These are phyloP conservation scores for Ramazzottius varieornatus DNA, from an alignment of 2,888 invertebrate genomes.

Conservation along the genomic window DNA sequence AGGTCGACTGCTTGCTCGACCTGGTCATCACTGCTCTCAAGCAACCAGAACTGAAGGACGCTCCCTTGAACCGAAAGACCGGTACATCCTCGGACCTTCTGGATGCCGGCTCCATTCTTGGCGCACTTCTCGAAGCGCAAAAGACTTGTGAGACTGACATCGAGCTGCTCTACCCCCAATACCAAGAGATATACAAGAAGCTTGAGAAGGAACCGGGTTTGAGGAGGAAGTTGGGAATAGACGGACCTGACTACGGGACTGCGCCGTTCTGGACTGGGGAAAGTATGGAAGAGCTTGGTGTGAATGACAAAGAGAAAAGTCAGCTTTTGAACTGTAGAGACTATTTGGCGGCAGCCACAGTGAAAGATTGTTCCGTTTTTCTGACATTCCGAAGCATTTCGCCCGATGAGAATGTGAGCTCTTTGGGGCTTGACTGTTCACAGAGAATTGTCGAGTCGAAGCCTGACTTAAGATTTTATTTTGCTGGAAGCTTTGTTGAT, in stretches of 20 bases:
- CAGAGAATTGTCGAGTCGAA: background rate
- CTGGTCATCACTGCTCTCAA: background rate
- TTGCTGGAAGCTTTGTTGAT: background rate
- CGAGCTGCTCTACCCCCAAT: background rate
- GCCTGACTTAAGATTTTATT: background rate
- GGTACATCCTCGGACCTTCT: background rate
- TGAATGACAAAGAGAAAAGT: background rate
- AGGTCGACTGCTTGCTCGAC: background rate
- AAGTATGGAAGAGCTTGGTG: background rate
- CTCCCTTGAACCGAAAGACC: background rate
- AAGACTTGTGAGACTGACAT: background rate
- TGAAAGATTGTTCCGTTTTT: constrained; percentile 3
- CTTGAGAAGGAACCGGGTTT: background rate
- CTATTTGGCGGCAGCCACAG: background rate
- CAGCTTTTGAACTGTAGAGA: background rate
- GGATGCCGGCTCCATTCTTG: background rate
- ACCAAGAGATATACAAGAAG: background rate
- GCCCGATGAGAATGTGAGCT: background rate
- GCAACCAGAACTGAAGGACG: background rate
- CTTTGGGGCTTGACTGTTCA: background rate
- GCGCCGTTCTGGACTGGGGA: background rate
- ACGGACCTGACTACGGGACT: background rate
- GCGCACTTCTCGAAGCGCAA: background rate
- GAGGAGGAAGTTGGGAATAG: background rate
- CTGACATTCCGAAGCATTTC: background rate